Base-by-base conservation (phyloP, 2,113 vertebrate species). In the Gadus macrocephalus region DNA sequence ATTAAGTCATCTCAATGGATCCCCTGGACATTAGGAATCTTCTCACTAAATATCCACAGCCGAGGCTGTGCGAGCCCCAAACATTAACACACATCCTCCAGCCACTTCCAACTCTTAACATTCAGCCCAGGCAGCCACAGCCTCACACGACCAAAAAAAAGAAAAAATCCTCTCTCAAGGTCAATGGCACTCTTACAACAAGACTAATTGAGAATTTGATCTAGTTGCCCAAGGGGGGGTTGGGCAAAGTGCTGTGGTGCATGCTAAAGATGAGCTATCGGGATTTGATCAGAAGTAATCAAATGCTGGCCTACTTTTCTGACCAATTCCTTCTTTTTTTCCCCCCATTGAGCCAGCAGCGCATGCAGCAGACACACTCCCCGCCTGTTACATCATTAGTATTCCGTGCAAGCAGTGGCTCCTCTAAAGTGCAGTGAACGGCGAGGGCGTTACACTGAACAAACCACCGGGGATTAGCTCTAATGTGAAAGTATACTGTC, bases 191-290 rank as follows among this genome's bases (percentile, higher is more conserved):
- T 74, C 76, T 85, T 86, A 83, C 82, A 86, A 86, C 78, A 78
- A 74, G 76, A 77, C 81, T 90, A 87, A 90, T 88, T 89, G 87
- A 82, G 85, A 86, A 86, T 88, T 88, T 88, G 87, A 87, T 88
- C 81, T 77, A 80, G 85, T 85, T 42, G 71, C 85, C 86, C 76
- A 55, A 75, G 49, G 86, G 28, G 86, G 85, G 20, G 81, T 42
- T 78, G 80, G 83, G 84, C 76, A 68, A 69, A 68, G 72, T 62
- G 75, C 81, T 77, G 79, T 76, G 27, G 68, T 82, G 87, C 85
- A 90, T 90, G 78, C 70, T 86, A 86, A 90, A 80, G 82, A 84
- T 72, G 77, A 69, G 78, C 81, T 84, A 85, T 90, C 85, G 49
- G 72, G 66, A 80, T 83, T 75, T 81, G 84, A 87, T 84, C 85